Base-by-base conservation (phyloP, 2,888 invertebrate species). In the Horisme vitalbata region DNA sequence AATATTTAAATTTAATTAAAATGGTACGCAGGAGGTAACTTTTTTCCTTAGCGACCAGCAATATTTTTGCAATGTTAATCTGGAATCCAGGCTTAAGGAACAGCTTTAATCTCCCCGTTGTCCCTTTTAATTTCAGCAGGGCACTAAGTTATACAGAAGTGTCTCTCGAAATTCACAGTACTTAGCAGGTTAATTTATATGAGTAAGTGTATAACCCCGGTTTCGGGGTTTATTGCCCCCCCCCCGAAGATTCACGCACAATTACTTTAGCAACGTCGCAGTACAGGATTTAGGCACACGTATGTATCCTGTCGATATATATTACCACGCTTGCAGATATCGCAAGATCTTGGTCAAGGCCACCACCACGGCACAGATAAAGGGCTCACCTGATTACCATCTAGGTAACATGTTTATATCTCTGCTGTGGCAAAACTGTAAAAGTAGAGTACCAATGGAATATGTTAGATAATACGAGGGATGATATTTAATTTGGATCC, bases 311-410 rank as follows among this genome's bases (percentile, higher is more conserved):
- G 38, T 48, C 50, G 49, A 59, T 55, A 54, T 41, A 52, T 32
- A 27, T 47, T 4, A 55, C 56, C 38, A 52, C 51, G 45, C 38
- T 52, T 57, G 59, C 57, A 61, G 59, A 66, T 67, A 65, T 61
- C 45, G 58, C 55, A 44, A 45, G 52, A 57, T 56, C 44, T 52
- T 59, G 62, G 66, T 68, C 67, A 68, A 52, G 67, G 69, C 55
- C 63, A 51, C 30, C 47, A 45, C 47, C 52, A 41, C 53, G 36
- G 36, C 47, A 41, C 54, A 45, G 45, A 52, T 45, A 45, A 48
- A 55, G 46, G 54, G 45, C 37, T 48, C 35, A 45, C 41, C 39
- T 39, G 56, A 59, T 59, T 59, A 56, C 44, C 59, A 59, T 53
- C 51, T 45, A 55, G 50, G 45, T 13, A 54, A 58, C 53, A 55